Conservation (phyloP, 2,888 invertebrate genomes). For the Pardosa pseudoannulata region DNA sequence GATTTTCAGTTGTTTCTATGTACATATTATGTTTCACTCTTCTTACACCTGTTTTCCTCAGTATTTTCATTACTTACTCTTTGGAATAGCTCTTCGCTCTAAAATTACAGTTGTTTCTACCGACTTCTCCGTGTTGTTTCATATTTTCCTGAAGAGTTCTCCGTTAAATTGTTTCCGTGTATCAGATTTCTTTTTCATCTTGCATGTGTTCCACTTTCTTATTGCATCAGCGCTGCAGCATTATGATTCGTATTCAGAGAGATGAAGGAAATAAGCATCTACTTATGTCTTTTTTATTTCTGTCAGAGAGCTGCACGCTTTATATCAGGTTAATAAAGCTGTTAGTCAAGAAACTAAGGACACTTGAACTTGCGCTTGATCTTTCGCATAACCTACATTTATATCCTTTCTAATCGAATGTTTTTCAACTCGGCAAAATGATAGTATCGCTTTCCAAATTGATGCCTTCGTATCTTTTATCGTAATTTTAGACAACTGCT, state of each 20-base stretch:
- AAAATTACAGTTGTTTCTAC: too few species aligned
- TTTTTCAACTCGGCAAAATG: too few species aligned
- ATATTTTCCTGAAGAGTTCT: background rate
- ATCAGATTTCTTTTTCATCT: background rate
- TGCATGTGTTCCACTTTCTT: slow-evolving; percentile 3
- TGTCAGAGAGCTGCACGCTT: background rate
- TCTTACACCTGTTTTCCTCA: too few species aligned
- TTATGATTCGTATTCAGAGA: background rate
- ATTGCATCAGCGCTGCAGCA: background rate
- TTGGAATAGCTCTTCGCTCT: too few species aligned
- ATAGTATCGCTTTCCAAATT: too few species aligned
- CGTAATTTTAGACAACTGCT: too few species aligned
- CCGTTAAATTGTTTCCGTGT: background rate
- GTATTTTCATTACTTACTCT: too few species aligned
- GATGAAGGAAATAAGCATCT: slow-evolving; percentile 2
- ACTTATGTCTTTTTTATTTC: background rate
- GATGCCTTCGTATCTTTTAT: too few species aligned
- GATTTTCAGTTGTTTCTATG: too few species aligned
- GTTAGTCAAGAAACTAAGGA: background rate
- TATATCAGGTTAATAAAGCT: slow-evolving; percentile 1
- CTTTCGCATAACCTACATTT: background rate
- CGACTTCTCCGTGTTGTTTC: too few species aligned
- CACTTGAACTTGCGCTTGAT: background rate
- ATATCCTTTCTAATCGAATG: too few species aligned
- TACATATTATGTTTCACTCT: too few species aligned